Evolutionary conservation across 2,888 invertebrate genomes (phyloP).

Genomic region (Silvanus unidentatus): DNA sequence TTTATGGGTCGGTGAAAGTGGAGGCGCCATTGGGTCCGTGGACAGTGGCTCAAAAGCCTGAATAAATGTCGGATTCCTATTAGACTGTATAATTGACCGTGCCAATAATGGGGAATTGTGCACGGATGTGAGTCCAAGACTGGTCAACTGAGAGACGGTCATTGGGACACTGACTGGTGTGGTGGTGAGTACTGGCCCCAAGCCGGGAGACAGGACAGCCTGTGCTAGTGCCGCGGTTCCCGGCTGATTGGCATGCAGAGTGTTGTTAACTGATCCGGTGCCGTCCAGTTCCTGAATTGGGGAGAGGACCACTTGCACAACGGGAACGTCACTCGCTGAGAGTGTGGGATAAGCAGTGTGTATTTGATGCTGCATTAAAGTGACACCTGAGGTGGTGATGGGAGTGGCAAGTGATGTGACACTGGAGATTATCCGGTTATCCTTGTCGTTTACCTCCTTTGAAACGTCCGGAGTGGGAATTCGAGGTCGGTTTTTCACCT

Average conservation of each 20-base stretch:
- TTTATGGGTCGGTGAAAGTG: constrained; percentile 15
- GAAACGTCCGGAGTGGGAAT: constrained; percentile 86
- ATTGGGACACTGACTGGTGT: constrained; percentile 53
- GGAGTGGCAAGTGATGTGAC: constrained; percentile 38
- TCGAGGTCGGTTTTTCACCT: constrained; percentile 74
- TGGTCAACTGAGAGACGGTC: constrained; percentile 57
- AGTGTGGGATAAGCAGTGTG: constrained; percentile 41
- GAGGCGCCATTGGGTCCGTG: constrained; percentile 29
- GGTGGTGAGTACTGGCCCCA: constrained; percentile 47
- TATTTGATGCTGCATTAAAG: constrained; percentile 62
- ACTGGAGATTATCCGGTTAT: constrained; percentile 53
- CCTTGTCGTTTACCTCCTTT: constrained; percentile 70
- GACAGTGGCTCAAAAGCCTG: constrained; percentile 33
- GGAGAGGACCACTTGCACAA: constrained; percentile 71
- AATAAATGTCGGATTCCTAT: constrained; percentile 28
- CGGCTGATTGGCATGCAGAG: constrained; percentile 64
- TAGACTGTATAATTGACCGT: constrained; percentile 26
- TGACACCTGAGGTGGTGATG: constrained; percentile 49
- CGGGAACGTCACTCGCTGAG: constrained; percentile 60
- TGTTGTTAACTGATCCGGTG: constrained; percentile 63
- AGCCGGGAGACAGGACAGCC: constrained; percentile 64
- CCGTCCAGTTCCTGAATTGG: constrained; percentile 82
- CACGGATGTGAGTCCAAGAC: constrained; percentile 47
- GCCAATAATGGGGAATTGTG: constrained; percentile 48
- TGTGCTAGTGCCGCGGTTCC: constrained; percentile 74